A percentile compares a stretch with the other conserved stretches of the same genome.
These are phyloP conservation scores for Nansenia antarctica DNA, from an alignment of 2,113 vertebrate genomes.

Conservation along the genomic window DNA sequence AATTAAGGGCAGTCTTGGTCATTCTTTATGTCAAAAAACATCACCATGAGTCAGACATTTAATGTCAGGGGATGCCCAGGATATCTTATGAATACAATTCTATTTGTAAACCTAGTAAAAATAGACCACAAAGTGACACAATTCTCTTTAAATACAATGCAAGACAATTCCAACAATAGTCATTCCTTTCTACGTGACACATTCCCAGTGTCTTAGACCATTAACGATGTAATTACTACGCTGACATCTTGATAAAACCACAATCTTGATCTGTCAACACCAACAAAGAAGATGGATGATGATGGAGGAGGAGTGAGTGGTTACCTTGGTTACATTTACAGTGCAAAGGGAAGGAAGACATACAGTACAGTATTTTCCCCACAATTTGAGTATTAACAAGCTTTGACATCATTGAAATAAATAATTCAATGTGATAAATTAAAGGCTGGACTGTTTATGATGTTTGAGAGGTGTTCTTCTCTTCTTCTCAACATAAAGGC, in stretches of 20 bases:
- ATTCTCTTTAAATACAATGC: constrained; percentile 1
- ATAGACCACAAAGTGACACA: neutral
- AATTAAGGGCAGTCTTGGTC: constrained; percentile 1
- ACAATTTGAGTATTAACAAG: neutral
- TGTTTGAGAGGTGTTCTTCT: no score
- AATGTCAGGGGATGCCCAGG: constrained; percentile 3
- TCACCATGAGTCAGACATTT: constrained; percentile 22
- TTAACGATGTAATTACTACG: neutral
- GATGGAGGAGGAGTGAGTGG: neutral
- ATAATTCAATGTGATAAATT: neutral
- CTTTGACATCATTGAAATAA: no score
- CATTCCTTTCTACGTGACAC: neutral
- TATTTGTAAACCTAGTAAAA: constrained; percentile 9
- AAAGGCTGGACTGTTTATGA: no score
- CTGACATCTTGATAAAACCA: neutral
- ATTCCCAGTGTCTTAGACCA: neutral
- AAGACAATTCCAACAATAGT: neutral
- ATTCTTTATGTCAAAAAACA: constrained; percentile 26
- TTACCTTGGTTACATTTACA: neutral
- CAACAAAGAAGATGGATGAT: neutral
- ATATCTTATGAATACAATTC: neutral
- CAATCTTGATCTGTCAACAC: neutral
- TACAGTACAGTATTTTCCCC: constrained; percentile 5
- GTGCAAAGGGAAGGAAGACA: constrained; percentile 12
- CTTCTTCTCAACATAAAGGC: neutral